Evolutionary conservation across 2,888 invertebrate species (phyloP).

Genomic region (Diplolepis rosae): DNA sequence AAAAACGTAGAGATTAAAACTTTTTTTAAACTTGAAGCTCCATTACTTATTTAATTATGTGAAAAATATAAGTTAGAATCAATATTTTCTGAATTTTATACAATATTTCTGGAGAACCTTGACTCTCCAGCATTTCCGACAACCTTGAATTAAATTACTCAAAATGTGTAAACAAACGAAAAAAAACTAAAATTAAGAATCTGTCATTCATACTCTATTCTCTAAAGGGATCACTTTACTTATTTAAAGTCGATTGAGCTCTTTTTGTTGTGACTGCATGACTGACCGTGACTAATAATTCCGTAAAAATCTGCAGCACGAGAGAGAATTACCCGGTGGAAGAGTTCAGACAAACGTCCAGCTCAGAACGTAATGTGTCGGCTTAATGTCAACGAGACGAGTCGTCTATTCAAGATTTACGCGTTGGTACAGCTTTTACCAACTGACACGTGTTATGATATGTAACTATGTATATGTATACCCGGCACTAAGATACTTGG

Average conservation of each 20-base stretch:
- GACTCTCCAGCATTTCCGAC: too few species aligned
- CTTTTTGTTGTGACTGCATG: slow-evolving; percentile 4
- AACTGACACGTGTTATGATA: neutral
- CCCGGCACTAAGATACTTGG: neutral
- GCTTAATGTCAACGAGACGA: slow-evolving; percentile 60
- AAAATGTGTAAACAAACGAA: too few species aligned
- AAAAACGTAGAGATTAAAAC: too few species aligned
- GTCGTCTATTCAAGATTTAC: slow-evolving; percentile 50
- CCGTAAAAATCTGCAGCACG: neutral
- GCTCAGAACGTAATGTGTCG: slow-evolving; percentile 57
- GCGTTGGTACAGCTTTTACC: slow-evolving; percentile 2
- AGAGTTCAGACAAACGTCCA: slow-evolving; percentile 41
- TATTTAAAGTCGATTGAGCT: neutral
- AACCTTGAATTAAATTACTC: too few species aligned
- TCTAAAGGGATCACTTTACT: neutral
- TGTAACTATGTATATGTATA: neutral
- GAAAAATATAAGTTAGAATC: too few species aligned
- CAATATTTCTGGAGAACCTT: too few species aligned
- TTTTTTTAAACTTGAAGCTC: too few species aligned
- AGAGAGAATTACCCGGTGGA: slow-evolving; percentile 30
- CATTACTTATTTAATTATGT: too few species aligned
- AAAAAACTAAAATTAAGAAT: too few species aligned
- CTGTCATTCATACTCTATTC: too few species aligned
- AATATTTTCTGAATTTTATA: too few species aligned
- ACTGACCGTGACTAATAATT: slow-evolving; percentile 25